A percentile compares a stretch with the other conserved stretches of the same genome.
Evolutionary conservation across 2,113 vertebrate species (phyloP).

Genomic region (Actenoides hombroni): DNA sequence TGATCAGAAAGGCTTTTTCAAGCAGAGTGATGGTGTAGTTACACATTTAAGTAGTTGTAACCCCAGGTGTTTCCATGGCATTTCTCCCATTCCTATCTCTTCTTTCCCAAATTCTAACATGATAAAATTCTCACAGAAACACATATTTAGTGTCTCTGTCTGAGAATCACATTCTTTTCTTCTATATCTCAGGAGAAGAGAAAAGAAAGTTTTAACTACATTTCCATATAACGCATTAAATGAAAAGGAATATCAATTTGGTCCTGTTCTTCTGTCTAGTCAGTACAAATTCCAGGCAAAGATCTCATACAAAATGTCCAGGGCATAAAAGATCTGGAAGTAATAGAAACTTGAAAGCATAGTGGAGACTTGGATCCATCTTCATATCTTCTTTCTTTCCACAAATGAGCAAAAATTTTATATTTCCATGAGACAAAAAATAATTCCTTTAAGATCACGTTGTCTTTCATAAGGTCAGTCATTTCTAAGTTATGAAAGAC

Average conservation of each 20-base stretch:
- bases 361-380: background rate
- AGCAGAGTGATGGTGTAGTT: background rate
- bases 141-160: background rate
- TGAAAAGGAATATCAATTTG: background rate
- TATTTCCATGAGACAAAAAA: conserved; percentile 1
- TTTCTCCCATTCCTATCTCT: background rate
- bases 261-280: background rate
- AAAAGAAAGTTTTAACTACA: background rate
- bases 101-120: background rate
- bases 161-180: background rate
- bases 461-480: background rate
- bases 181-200: background rate
- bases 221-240: background rate
- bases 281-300: background rate
- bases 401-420: background rate
- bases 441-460: background rate
- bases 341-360: conserved; percentile 22
- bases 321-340: background rate
- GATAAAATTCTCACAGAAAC: background rate
- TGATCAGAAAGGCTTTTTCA: background rate
- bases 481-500: background rate
- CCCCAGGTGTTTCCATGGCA: background rate
- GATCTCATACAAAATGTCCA: background rate
- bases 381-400: background rate
- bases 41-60: background rate